These are phyloP conservation scores for Martes martes DNA, from an alignment of 2,113 vertebrate species.

Conservation along the genomic window DNA sequence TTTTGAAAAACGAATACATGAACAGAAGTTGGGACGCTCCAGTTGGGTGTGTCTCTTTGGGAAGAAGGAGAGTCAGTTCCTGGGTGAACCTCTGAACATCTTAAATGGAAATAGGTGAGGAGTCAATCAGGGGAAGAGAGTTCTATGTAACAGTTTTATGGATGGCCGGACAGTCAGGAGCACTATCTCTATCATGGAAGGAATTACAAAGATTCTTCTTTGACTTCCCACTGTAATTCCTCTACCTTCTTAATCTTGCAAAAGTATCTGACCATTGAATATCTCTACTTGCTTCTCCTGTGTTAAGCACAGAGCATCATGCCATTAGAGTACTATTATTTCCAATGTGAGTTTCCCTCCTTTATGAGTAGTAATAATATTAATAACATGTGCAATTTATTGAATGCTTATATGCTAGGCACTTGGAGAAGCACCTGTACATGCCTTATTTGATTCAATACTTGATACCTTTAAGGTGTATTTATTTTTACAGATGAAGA, in stretches of 20 bases:
- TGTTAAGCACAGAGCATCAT: neutral
- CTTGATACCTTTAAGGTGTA: neutral
- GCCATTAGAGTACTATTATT: neutral
- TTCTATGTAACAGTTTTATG: neutral
- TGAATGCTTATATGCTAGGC: neutral
- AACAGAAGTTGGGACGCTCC: neutral
- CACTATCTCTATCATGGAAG: neutral
- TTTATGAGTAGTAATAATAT: neutral
- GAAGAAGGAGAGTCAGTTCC: neutral
- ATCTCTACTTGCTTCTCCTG: neutral
- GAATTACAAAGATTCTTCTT: neutral
- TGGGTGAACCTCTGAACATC: neutral
- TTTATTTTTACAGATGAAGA: neutral
- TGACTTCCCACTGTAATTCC: neutral
- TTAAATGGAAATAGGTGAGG: neutral
- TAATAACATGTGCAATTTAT: neutral
- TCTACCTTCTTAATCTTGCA: neutral
- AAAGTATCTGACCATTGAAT: neutral
- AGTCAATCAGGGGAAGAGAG: neutral
- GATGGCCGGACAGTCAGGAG: neutral
- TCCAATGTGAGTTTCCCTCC: neutral
- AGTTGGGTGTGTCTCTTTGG: neutral
- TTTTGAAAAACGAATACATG: neutral
- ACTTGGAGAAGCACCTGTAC: neutral
- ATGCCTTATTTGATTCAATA: slow-evolving; percentile 13